These are phyloP conservation scores for Ecliptopera silaceata DNA, from an alignment of 2,888 invertebrate genomes.

Conservation along the genomic window DNA sequence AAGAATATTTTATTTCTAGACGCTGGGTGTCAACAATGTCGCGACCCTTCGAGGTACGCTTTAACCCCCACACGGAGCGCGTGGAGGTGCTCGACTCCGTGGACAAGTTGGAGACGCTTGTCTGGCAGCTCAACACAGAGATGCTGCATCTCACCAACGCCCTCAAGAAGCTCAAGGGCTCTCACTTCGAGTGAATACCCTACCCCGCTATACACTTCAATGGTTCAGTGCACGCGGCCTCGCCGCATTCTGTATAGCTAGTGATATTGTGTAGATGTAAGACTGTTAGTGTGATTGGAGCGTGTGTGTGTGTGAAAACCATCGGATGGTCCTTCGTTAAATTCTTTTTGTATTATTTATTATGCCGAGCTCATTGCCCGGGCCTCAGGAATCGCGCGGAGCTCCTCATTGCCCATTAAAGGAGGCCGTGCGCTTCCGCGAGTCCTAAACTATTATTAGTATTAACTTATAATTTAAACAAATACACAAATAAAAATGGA, in stretches of 20 bases:
- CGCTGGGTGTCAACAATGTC: constrained; percentile 97
- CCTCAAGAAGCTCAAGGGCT: constrained; percentile 91
- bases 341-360: constrained; percentile 79
- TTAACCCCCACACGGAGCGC: constrained; percentile 98
- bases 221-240: constrained; percentile 73
- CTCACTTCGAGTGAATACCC: constrained; percentile 80
- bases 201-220: constrained; percentile 52
- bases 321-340: constrained; percentile 75
- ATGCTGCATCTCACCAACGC: constrained; percentile 94
- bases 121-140: constrained; percentile 93
- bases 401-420: constrained; percentile 79
- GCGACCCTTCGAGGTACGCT: constrained; percentile 98
- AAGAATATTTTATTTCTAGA: constrained; percentile 60
- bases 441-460: constrained; percentile 74
- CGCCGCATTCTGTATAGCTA: constrained; percentile 77
- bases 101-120: constrained; percentile 91
- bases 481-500: constrained; percentile 75
- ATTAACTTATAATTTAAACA: constrained; percentile 80
- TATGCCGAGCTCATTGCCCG: constrained; percentile 81
- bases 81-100: constrained; percentile 97
- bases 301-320: constrained; percentile 71
- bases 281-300: constrained; percentile 73
- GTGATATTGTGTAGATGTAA: constrained; percentile 78
- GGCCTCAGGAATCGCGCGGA: constrained; percentile 64
- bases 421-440: constrained; percentile 65